Percentiles rank a stretch among this genome's conserved stretches.
Conservation (phyloP, 2,113 vertebrate species). For the Festucalex cinctus region DNA sequence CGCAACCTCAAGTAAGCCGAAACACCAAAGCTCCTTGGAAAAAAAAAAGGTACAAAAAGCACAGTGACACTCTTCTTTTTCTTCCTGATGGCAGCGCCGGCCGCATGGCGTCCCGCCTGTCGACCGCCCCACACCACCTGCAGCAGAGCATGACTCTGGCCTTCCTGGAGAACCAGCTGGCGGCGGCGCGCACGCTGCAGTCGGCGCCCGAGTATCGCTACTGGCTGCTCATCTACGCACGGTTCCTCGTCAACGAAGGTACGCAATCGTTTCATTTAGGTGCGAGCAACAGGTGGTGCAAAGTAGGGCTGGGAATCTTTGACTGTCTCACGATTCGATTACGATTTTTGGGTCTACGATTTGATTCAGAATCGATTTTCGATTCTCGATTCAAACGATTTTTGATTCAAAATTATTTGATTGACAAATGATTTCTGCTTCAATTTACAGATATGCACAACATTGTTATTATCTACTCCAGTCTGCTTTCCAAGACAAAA, state of each 20-base stretch:
- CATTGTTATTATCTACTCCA: too few relatives aligned
- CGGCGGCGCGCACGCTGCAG: constrained; percentile 82
- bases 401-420: too few relatives aligned
- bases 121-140: constrained; percentile 88
- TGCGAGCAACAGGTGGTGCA: background rate
- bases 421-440: too few relatives aligned
- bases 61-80: background rate
- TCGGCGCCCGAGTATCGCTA: constrained; percentile 91
- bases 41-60: background rate
- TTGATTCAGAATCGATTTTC: too few relatives aligned
- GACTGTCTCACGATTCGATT: too few relatives aligned
- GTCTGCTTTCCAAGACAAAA: too few relatives aligned
- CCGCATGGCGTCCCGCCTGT: constrained; percentile 88
- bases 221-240: constrained; percentile 96
- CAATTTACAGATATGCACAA: too few relatives aligned
- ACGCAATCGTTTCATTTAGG: background rate
- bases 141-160: constrained; percentile 92
- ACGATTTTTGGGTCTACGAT: too few relatives aligned
- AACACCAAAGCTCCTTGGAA: too few relatives aligned
- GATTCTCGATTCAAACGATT: too few relatives aligned
- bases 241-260: constrained; percentile 98
- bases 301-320: too few relatives aligned
- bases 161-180: constrained; percentile 94
- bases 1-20: constrained; percentile 85
- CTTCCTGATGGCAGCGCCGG: constrained; percentile 57